Conservation (phyloP, 2,888 invertebrate species). For the Strigamia maritima region DNA sequence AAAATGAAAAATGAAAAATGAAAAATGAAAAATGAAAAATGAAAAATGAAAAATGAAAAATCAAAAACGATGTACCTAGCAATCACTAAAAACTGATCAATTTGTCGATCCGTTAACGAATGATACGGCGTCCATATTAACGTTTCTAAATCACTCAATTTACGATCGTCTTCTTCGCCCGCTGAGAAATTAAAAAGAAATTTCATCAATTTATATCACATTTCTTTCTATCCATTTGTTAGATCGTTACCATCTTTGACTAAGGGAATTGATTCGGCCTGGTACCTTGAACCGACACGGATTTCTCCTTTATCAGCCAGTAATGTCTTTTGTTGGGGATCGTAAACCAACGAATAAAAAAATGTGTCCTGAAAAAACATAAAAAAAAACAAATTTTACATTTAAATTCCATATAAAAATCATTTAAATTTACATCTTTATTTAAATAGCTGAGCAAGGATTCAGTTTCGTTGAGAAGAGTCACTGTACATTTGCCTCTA, state of each 20-base stretch:
- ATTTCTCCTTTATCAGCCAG: conserved; percentile 98
- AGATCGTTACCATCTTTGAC: conserved; percentile 67
- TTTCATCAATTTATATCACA: too few species aligned
- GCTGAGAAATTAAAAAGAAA: not conserved
- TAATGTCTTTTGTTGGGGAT: conserved; percentile 97
- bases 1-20: conserved; percentile 52
- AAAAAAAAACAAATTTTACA: not conserved
- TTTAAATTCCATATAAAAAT: too few species aligned
- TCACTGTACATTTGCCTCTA: conserved; percentile 98
- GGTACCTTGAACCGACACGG: conserved; percentile 86
- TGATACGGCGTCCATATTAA: conserved; percentile 93
- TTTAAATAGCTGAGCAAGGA: conserved; percentile 92
- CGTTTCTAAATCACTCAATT: conserved; percentile 76
- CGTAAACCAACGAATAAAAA: conserved; percentile 99
- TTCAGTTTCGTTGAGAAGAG: conserved; percentile 98
- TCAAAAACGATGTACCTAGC: conserved; percentile 54
- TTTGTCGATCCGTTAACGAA: conserved; percentile 86
- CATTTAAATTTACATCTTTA: conserved; percentile 77
- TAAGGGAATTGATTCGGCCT: conserved; percentile 84
- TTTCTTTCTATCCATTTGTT: too few species aligned
- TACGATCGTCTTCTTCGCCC: conserved; percentile 64
- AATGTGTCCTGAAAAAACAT: conserved; percentile 80
- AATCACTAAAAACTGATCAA: conserved; percentile 95
- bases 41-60: not conserved
- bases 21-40: conserved; percentile 47